Evolutionary conservation across 2,113 vertebrate genomes (phyloP).

Genomic region (Tringa solitaria): DNA sequence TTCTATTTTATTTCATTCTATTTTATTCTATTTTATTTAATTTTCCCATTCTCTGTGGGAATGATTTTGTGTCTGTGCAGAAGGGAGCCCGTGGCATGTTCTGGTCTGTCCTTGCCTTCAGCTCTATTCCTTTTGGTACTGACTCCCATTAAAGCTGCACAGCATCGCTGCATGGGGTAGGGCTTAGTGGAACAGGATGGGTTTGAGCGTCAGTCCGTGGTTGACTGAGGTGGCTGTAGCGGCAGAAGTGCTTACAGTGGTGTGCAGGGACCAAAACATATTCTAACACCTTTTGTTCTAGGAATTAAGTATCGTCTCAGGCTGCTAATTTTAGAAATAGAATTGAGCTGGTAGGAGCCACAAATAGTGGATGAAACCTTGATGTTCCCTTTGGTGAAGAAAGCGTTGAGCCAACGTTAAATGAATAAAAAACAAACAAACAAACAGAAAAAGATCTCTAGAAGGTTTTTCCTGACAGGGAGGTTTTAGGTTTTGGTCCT

Average conservation of each 20-base stretch:
- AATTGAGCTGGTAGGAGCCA: background rate
- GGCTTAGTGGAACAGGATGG: background rate
- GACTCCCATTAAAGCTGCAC: background rate
- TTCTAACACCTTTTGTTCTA: background rate
- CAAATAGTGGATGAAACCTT: background rate
- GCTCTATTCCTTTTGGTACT: background rate
- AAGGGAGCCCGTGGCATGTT: background rate
- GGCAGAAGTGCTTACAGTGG: background rate
- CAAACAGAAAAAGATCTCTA: background rate
- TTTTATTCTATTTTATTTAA: background rate
- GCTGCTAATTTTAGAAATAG: slow-evolving; percentile 1
- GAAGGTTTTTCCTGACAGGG: background rate
- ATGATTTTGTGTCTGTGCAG: background rate
- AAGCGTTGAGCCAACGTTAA: background rate
- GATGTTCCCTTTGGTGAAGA: rapidly evolving
- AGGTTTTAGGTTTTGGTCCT: background rate
- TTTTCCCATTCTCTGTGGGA: background rate
- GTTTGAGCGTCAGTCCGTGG: background rate
- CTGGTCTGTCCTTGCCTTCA: background rate
- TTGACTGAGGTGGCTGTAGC: background rate
- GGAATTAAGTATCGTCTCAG: background rate
- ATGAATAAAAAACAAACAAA: background rate
- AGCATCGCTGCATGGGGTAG: background rate
- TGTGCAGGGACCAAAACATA: background rate
- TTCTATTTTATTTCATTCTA: background rate